Evolutionary conservation across 2,797 vertebrate genomes (phyloP).

Genomic region (Choloepus didactylus): DNA sequence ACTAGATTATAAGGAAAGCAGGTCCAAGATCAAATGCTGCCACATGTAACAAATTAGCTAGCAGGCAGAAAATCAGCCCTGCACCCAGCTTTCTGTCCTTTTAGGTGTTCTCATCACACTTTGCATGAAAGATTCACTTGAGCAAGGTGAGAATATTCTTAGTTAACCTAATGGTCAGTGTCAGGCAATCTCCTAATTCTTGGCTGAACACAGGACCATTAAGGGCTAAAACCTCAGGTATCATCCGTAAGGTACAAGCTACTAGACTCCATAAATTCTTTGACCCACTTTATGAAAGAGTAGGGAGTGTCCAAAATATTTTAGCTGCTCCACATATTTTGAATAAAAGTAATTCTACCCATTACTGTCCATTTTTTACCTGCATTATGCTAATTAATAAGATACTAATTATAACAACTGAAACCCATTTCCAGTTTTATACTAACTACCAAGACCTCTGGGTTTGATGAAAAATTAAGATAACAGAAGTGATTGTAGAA

Average conservation of each 20-base stretch:
- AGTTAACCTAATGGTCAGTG: background rate
- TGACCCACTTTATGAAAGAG: background rate
- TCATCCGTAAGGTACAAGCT: background rate
- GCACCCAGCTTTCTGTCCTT: background rate
- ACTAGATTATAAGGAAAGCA: background rate
- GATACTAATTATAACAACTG: slow-evolving; percentile 18
- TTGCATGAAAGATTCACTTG: background rate
- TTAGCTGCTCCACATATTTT: background rate
- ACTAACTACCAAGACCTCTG: slow-evolving; percentile 12
- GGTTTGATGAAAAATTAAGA: slow-evolving; percentile 1
- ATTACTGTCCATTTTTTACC: background rate
- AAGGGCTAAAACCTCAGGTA: background rate
- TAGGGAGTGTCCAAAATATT: background rate
- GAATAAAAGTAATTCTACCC: background rate
- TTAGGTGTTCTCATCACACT: background rate
- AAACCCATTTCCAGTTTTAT: background rate
- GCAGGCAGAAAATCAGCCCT: background rate
- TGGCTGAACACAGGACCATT: background rate
- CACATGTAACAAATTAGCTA: background rate
- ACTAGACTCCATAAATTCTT: background rate
- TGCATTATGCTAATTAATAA: background rate
- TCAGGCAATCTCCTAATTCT: background rate
- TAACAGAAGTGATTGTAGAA: background rate
- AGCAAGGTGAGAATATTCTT: background rate
- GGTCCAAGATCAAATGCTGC: slow-evolving; percentile 7